Conservation (phyloP, 2,113 vertebrate species). For the Corythornis cristatus region DNA sequence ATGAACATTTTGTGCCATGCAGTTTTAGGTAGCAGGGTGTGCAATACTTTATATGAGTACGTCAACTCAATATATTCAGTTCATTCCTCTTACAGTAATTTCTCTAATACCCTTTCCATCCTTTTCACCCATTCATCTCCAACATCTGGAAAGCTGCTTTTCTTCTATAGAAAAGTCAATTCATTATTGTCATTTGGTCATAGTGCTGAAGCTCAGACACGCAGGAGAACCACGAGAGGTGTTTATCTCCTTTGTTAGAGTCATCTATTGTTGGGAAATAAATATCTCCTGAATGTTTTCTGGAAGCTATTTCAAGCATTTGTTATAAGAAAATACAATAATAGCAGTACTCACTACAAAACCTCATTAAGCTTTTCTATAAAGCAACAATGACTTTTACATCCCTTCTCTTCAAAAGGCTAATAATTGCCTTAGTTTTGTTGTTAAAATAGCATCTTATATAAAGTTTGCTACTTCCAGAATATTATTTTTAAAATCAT, state of each 20-base stretch:
- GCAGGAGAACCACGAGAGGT: neutral
- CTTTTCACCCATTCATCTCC: neutral
- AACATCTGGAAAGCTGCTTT: neutral
- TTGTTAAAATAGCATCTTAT: neutral
- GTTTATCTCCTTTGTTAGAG: constrained; percentile 24
- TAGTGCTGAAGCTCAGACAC: neutral
- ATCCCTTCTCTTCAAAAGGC: neutral
- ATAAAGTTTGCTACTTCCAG: neutral
- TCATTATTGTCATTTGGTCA: constrained; percentile 19
- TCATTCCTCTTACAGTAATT: neutral
- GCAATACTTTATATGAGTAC: neutral
- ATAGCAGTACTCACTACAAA: neutral
- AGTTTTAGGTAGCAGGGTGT: neutral
- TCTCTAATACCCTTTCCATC: neutral
- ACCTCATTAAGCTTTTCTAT: neutral
- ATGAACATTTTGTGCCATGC: neutral
- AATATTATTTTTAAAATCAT: neutral
- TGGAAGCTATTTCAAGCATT: constrained; percentile 26
- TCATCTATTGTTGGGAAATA: constrained; percentile 21
- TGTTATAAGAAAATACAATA: neutral
- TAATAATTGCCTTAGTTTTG: neutral
- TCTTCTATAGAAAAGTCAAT: neutral
- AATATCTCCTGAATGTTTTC: constrained; percentile 35
- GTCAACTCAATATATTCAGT: neutral
- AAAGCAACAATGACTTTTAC: neutral